Percentiles rank a stretch among this genome's conserved stretches.
Conservation (phyloP, 2,797 vertebrate species). For the Microctenopoma stevenorrisi region DNA sequence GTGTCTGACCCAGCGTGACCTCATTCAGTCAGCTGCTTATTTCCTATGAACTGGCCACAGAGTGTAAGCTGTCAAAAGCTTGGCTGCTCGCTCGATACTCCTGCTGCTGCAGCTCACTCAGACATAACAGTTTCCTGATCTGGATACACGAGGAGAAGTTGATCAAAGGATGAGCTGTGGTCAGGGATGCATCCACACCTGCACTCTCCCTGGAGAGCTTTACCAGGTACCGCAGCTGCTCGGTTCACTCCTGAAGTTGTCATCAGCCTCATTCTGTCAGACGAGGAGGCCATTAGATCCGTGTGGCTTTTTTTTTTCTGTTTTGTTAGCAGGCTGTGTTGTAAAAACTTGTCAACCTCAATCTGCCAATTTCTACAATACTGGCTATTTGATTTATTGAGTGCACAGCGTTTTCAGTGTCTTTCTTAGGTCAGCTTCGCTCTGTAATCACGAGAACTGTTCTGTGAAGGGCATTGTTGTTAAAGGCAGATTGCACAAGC, state of each 20-base stretch:
- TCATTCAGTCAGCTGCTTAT: constrained; percentile 61
- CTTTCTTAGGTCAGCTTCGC: constrained; percentile 25
- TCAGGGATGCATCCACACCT: constrained; percentile 87
- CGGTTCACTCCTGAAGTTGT: constrained; percentile 40
- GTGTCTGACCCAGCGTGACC: constrained; percentile 49
- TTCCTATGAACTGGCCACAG: constrained; percentile 45
- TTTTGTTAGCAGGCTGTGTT: constrained; percentile 44
- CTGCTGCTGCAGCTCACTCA: constrained; percentile 77
- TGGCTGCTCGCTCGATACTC: constrained; percentile 27
- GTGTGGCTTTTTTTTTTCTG: constrained; percentile 5
- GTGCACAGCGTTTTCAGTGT: constrained; percentile 9
- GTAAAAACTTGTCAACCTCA: constrained; percentile 59
- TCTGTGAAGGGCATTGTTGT: constrained; percentile 14
- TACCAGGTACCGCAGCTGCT: constrained; percentile 87
- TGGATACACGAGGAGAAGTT: constrained; percentile 76
- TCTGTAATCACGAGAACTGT: constrained; percentile 7
- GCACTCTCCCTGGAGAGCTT: constrained; percentile 86
- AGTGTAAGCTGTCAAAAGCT: constrained; percentile 75
- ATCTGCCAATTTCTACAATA: constrained; percentile 62
- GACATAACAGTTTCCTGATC: constrained; percentile 55
- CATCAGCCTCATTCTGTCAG: constrained; percentile 77
- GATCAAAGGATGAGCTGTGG: constrained; percentile 83
- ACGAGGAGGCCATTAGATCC: constrained; percentile 29
- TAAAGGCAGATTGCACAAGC: constrained; percentile 3
- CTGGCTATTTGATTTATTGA: constrained; percentile 50